Percentiles rank a stretch among this genome's conserved stretches.
Conservation (phyloP, 2,888 invertebrate species). For the Petrolisthes manimaculis region DNA sequence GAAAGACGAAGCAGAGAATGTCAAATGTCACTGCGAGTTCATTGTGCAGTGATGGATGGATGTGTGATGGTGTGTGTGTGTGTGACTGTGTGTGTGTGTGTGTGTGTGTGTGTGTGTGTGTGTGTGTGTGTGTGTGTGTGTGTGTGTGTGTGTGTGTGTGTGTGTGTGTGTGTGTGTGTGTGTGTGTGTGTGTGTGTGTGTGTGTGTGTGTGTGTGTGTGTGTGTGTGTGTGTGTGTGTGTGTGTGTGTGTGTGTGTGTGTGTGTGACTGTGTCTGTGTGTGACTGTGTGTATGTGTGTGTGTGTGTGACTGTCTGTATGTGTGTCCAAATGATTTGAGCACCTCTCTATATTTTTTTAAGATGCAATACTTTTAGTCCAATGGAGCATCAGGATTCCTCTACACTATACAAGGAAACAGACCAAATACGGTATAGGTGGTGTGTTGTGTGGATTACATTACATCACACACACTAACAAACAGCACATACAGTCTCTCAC, state of each 20-base stretch:
- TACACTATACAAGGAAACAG: too few species aligned
- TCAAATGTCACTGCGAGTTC: too few species aligned
- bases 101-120: slow-evolving; percentile 19
- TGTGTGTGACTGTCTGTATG: not conserved
- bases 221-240: slow-evolving; percentile 12
- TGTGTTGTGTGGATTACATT: too few species aligned
- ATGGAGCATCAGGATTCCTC: too few species aligned
- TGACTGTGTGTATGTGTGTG: not conserved
- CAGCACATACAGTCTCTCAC: not conserved
- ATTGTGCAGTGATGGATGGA: too few species aligned
- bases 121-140: slow-evolving; percentile 20
- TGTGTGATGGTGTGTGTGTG: not conserved
- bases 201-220: slow-evolving; percentile 24
- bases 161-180: slow-evolving; percentile 13
- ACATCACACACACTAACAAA: too few species aligned
- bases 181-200: slow-evolving; percentile 23
- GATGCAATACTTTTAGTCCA: too few species aligned
- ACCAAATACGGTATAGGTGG: too few species aligned
- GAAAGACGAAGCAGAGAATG: too few species aligned
- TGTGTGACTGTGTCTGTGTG: slow-evolving; percentile 9
- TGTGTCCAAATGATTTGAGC: too few species aligned
- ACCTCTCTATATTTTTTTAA: too few species aligned
- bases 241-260: slow-evolving; percentile 13
- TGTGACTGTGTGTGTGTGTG: slow-evolving; percentile 19
- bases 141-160: slow-evolving; percentile 27